Evolutionary conservation across 2,888 invertebrate genomes (phyloP), one percentile per base, ranked within the genome.

Genomic region (Phragmatobia fuliginosa): DNA sequence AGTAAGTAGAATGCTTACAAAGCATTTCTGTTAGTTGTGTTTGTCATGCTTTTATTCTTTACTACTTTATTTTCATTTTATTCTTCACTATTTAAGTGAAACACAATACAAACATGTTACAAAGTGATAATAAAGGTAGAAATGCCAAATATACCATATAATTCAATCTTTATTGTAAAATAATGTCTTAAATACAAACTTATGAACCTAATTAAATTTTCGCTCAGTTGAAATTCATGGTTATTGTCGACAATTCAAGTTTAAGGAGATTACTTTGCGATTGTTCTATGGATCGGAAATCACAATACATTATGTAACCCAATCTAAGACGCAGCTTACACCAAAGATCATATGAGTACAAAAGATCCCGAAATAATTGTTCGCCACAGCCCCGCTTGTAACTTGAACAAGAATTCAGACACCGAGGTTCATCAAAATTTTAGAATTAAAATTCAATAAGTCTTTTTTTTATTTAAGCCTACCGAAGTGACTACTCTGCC

Each of bases 301-400:
- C 79, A 79, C 74, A 83, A 84, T 84, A 82, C 77, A 85, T 82
- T 77, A 79, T 75, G 67, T 76, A 81, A 41, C 21, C 21, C 62
- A 21, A 49, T 21, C 38, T 62, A 11, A 79, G 79, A 78, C 77
- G 78, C 78, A 68, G 71, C 63, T 64, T 67, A 65, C 71, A 68
- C 76, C 71, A 79, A 82, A 74, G 70, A 67, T 78, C 63, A 84
- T 82, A 83, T 69, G 68, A 80, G 79, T 84, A 87, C 87, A 89
- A 88, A 85, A 87, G 77, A 58, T 58, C 78, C 28, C 77, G 74
- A 60, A 74, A 74, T 73, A 71, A 84, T 85, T 85, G 82, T 84
- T 82, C 82, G 59, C 33, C 68, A 71, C 60, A 74, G 66, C 77
- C 66, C 66, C 73, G 60, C 75, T 74, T 63, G 71, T 73, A 69